These are phyloP conservation scores for Lycopodina hypogea DNA, from an alignment of 37 sponge, comb jelly and placozoan genomes.

Conservation along the genomic window DNA sequence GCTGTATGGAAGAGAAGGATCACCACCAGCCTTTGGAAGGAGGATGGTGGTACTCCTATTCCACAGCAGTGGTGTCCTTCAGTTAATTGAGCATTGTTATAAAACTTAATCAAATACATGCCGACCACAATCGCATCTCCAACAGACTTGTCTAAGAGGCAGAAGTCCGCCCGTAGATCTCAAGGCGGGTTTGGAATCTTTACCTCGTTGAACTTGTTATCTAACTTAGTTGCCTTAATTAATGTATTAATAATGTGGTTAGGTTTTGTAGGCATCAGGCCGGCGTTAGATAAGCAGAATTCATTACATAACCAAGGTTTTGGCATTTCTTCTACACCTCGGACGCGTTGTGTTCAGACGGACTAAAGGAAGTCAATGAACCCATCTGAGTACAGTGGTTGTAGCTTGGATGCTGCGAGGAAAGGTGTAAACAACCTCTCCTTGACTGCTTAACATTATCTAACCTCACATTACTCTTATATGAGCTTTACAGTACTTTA, in stretches of 20 bases:
- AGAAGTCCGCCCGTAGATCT: conserved; percentile 16
- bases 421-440: conserved; percentile 8
- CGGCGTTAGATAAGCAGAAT: conserved; percentile 8
- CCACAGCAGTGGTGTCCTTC: too few species aligned
- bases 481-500: too few species aligned
- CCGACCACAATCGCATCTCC: conserved; percentile 16
- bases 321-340: conserved; percentile 2
- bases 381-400: conserved; percentile 43
- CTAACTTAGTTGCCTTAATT: not conserved
- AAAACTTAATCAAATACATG: not conserved
- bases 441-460: not conserved
- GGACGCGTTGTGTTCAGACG: not conserved
- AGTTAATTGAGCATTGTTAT: too few species aligned
- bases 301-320: conserved; percentile 36
- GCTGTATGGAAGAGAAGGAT: too few species aligned
- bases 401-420: conserved; percentile 16
- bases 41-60: too few species aligned
- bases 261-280: conserved; percentile 12
- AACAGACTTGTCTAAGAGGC: not conserved
- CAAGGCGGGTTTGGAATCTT: conserved; percentile 14
- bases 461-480: too few species aligned
- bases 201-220: not conserved
- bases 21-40: too few species aligned
- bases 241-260: conserved; percentile 12
- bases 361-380: conserved; percentile 16